Conservation (phyloP, 2,113 vertebrate species). For the Rhombomys opimus region DNA sequence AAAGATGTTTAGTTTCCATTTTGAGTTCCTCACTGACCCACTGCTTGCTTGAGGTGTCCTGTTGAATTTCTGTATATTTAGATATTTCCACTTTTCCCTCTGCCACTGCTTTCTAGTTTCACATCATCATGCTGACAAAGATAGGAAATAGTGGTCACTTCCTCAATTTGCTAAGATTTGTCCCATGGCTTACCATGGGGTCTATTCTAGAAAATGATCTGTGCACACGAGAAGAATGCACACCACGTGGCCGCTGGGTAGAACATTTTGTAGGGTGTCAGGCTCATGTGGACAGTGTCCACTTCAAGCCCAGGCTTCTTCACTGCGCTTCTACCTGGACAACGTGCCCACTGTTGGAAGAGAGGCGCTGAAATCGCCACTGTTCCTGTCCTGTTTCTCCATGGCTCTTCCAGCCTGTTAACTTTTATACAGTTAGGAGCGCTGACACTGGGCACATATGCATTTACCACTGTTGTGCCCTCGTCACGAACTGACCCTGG, state of each 20-base stretch:
- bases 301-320: background rate
- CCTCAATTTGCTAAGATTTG: background rate
- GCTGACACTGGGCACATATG: background rate
- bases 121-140: background rate
- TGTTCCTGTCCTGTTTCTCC: background rate
- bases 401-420: background rate
- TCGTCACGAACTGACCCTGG: background rate
- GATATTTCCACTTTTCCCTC: background rate
- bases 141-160: background rate
- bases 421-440: background rate
- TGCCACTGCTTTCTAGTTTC: background rate
- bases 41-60: accelerated
- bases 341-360: background rate
- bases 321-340: background rate
- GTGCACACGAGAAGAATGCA: background rate
- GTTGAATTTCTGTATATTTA: background rate
- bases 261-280: background rate
- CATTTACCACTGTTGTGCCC: background rate
- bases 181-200: background rate
- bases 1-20: background rate
- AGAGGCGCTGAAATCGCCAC: background rate
- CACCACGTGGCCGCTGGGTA: no score
- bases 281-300: background rate
- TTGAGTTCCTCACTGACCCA: background rate
- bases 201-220: background rate